Evolutionary conservation across 2,113 vertebrate genomes (phyloP), one percentile per base, ranked within the genome.

Genomic region (Proterorhinus semilunaris): DNA sequence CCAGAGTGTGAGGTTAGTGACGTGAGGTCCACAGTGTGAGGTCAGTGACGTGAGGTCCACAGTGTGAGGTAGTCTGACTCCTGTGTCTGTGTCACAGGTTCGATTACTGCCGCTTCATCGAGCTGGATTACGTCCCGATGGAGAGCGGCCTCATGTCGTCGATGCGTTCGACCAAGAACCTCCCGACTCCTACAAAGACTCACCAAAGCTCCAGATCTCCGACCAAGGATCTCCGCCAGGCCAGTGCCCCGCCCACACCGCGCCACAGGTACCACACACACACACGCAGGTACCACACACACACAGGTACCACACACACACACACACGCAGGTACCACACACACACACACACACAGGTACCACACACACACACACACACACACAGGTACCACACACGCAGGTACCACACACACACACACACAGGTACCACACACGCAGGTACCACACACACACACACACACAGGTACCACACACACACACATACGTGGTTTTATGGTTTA

Each of bases 91-190:
- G 84, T 82, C 81, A 75, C 84, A 94, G 93, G 87, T 94, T 94
- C 89, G 92, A 94, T 86, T 94, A 94, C 85, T 94, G 93, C 92
- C 92, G 89, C 89, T 94, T 93, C 85, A 92, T 93, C 86, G 93
- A 94, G 71, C 86, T 93, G 90, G 93, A 94, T 91, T 92, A 94
- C 90, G 89, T 90, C 62, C 92, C 93, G 79, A 93, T 93, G 93
- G 93, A 93, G 90, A 84, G 91, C 64, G 91, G 86, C 75, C 91
- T 88, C 81, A 92, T 94, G 93, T 91, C 93, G 68, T 94, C 93
- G 76, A 93, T 94, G 93, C 92, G 91, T 47, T 91, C 91, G 13
- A 93, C 91, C 76, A 90, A 91, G 90, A 90, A 91, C 89, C 89
- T 83, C 72, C 47, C 89, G 72, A 86, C 88, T 0, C 87, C 90